Base-by-base conservation (phyloP, 2,797 vertebrate species). In the Cephalopachus bancanus region DNA sequence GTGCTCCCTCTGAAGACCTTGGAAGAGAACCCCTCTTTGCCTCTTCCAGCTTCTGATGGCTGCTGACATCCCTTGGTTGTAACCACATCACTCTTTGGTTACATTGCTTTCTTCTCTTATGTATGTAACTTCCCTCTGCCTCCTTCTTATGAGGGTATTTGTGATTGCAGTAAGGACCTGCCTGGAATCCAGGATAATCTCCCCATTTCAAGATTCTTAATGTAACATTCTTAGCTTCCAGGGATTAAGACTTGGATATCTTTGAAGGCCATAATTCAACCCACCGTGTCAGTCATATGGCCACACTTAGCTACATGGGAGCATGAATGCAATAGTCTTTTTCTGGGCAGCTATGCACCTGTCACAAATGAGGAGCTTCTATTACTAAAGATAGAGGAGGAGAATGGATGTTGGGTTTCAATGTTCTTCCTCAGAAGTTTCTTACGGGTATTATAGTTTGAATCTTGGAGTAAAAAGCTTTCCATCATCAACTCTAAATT, bases 401-500 rank as follows among this genome's bases (percentile, higher is more conserved):
- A 93, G 11, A 86, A 69, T 76, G 51, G 19, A 14, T 83, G 44
- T 33, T 75, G n/a, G 28, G 30, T 76, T 92, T 84, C 55, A 83
- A 51, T 72, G 62, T 59, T 74, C 57, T 37, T 89, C 24, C 24
- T 81, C 30, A 60, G 57, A 93, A 30, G 28, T 44, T 78, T 89
- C 10, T 93, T 57, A 17, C 76, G 81, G 51, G 20, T 78, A 60
- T 14, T 83, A 2, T 72, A 28, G 4, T 89, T 79, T 92, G 72
- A 93, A 71, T 24, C 24, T 44, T 94, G 64, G 59, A 62, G 51
- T 65, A 86, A 83, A 74, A 89, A 83, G 3, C 53, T 94, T 60
- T n/a, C n/a, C 3, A 5, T 72, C 51, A 76, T 57, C 89, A 93
- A n/a, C 24, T 92, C 76, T 67, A 51, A 91, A 60, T 72, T 86